Evolutionary conservation across 23 tunicate genomes (phyloP).

Genomic region (Styela clava): DNA sequence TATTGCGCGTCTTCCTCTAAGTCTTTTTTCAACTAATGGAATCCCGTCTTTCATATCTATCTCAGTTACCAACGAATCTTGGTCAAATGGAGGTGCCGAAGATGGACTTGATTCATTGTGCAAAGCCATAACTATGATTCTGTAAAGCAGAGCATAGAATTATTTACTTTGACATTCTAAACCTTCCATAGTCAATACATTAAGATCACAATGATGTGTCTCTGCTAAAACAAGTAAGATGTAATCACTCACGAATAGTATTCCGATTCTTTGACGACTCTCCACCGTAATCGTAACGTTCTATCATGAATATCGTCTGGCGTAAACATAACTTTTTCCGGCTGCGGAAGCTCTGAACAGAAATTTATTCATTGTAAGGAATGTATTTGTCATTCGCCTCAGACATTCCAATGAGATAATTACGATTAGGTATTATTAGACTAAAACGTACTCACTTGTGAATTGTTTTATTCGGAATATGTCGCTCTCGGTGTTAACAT

Average conservation of each 20-base stretch:
- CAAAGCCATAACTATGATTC: conserved; percentile 13
- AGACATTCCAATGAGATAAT: too few relatives aligned
- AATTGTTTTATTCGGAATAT: conserved; percentile 22
- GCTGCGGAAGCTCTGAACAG: conserved; percentile 59
- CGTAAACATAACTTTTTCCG: conserved; percentile 44
- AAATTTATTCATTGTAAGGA: too few relatives aligned
- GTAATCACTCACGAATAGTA: conserved; percentile 3
- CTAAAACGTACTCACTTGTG: conserved; percentile 55
- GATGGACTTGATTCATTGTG: conserved; percentile 11
- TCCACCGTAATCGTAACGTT: conserved; percentile 55
- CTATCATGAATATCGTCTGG: conserved; percentile 35
- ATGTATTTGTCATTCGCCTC: too few relatives aligned
- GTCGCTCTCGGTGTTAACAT: conserved; percentile 59
- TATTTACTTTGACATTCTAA: neutral
- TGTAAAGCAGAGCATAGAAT: neutral
- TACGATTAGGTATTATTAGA: too few relatives aligned
- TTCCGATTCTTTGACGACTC: conserved; percentile 41
- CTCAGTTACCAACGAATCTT: conserved; percentile 1
- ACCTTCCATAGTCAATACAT: too few relatives aligned
- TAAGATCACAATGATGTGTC: too few relatives aligned
- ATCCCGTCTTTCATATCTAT: conserved; percentile 12
- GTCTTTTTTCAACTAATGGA: conserved; percentile 10
- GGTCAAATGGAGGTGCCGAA: neutral
- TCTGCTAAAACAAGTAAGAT: too few relatives aligned
- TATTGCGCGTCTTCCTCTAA: neutral